These are phyloP conservation scores for Zenarchopterus dispar DNA, from an alignment of 2,797 vertebrate species.

Conservation along the genomic window DNA sequence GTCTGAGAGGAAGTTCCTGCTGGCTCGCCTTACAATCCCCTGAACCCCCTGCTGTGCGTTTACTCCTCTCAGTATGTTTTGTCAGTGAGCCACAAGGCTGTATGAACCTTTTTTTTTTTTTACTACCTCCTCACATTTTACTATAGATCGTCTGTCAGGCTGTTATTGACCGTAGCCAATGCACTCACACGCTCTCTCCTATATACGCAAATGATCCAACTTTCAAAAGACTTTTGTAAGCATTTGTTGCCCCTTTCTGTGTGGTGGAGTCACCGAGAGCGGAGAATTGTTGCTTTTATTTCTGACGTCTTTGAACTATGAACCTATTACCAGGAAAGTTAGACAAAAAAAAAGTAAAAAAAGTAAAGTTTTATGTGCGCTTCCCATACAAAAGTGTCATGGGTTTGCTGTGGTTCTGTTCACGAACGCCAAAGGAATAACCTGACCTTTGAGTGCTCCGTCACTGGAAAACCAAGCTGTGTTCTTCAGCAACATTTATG, in stretches of 20 bases:
- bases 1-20: slow-evolving; percentile 55
- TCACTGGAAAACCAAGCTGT: slow-evolving; percentile 29
- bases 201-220: not conserved
- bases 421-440: slow-evolving; percentile 2
- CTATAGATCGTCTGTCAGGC: slow-evolving; percentile 15
- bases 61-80: slow-evolving; percentile 56
- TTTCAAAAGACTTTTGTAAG: no score
- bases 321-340: not conserved
- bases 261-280: no score
- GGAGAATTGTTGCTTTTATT: no score
- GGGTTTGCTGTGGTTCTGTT: slow-evolving; percentile 21
- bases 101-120: slow-evolving; percentile 53
- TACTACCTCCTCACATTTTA: slow-evolving; percentile 41
- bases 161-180: slow-evolving; percentile 10
- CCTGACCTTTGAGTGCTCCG: slow-evolving; percentile 9
- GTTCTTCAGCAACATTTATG: slow-evolving; percentile 22
- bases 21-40: slow-evolving; percentile 36
- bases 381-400: not conserved
- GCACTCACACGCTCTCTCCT: not conserved
- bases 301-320: no score
- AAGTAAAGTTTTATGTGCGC: slow-evolving; percentile 2
- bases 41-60: slow-evolving; percentile 47
- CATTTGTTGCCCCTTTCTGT: no score
- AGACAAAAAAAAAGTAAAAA: not conserved
- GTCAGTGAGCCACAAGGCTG: slow-evolving; percentile 49